Conservation (phyloP, 2,797 vertebrate genomes). For the Mus minutoides region DNA sequence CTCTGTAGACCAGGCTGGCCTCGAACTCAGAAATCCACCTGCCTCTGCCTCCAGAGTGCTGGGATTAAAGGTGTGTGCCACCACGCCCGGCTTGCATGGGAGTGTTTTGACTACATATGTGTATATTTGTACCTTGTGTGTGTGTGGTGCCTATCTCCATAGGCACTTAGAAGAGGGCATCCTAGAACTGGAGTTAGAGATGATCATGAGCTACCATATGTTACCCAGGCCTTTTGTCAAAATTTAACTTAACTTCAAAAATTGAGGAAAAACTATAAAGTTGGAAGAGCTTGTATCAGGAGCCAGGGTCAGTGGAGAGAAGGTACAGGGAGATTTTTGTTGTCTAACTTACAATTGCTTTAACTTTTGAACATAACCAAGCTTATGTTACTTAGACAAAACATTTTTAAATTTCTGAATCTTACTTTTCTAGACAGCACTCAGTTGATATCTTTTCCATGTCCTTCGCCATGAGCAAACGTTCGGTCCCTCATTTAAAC, state of each 20-base stretch:
- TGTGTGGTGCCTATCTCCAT: background rate
- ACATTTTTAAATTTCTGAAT: background rate
- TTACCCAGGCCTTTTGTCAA: background rate
- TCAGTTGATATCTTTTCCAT: background rate
- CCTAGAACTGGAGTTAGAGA: background rate
- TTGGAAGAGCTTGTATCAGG: background rate
- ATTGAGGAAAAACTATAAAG: background rate
- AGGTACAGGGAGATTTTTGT: background rate
- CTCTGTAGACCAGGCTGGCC: too few species aligned
- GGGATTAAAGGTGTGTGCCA: too few species aligned
- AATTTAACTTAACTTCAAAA: background rate
- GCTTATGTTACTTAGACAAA: background rate
- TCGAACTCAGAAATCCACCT: too few species aligned
- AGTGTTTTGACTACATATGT: background rate
- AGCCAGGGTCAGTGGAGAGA: background rate
- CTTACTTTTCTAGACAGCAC: background rate
- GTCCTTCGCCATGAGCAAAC: background rate
- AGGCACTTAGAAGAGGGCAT: background rate
- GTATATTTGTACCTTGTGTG: background rate
- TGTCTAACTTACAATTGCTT: background rate
- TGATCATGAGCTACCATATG: background rate
- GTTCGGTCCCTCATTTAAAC: background rate
- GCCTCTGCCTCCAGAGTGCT: too few species aligned
- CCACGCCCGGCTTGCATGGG: too few species aligned
- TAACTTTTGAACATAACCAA: constrained; percentile 39